A percentile compares a stretch with the other conserved stretches of the same genome.
Evolutionary conservation across 2,888 invertebrate species (phyloP).

Genomic region (Orchestes rusci): DNA sequence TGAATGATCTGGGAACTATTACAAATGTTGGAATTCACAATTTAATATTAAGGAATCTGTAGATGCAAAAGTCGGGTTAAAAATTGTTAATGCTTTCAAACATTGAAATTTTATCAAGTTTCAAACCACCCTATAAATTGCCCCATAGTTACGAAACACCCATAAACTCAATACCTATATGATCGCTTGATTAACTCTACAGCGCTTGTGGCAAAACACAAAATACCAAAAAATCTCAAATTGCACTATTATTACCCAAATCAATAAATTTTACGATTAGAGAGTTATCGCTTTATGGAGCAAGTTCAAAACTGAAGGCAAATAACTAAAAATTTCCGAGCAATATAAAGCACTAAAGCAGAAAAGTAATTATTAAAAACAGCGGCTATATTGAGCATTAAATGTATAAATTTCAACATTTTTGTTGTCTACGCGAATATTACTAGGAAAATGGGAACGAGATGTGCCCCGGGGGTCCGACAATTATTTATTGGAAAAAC

Average conservation of each 20-base stretch:
- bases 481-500: neutral
- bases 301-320: no score
- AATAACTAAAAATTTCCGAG: no score
- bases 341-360: neutral
- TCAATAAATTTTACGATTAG: constrained; percentile 19
- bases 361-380: constrained; percentile 8
- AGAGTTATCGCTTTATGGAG: no score
- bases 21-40: no score
- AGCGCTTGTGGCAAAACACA: constrained; percentile 1
- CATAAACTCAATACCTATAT: constrained; percentile 10
- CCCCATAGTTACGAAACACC: no score
- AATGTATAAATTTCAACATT: constrained; percentile 15
- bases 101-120: no score
- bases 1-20: no score
- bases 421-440: constrained; percentile 14
- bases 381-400: constrained; percentile 12
- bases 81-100: no score
- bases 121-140: no score
- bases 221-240: constrained; percentile 9
- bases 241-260: constrained; percentile 16
- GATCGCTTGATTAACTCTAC: constrained; percentile 13
- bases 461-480: constrained; percentile 13
- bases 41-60: no score
- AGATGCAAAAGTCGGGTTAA: no score
- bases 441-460: constrained; percentile 15